Conservation (phyloP, 2,797 vertebrate species). For the Cuniculus paca region DNA sequence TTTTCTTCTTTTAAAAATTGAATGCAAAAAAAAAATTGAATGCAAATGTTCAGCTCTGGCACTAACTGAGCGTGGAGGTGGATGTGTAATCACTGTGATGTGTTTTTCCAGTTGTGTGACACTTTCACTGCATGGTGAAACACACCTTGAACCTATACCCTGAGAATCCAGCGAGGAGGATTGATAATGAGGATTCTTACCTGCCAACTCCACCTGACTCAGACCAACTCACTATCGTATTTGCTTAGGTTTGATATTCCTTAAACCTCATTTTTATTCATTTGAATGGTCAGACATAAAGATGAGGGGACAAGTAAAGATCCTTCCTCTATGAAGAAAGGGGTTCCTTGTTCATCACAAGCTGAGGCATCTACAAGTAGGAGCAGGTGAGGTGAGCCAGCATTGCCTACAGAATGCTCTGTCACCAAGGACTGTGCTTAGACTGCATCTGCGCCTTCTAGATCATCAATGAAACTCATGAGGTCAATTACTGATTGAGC, state of each 20-base stretch:
- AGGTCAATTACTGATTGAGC: neutral
- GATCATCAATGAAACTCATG: neutral
- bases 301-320: neutral
- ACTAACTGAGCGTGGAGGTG: neutral
- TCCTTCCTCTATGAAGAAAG: neutral
- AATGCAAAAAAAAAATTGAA: conserved; percentile 30
- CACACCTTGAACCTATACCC: neutral
- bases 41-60: conserved; percentile 19
- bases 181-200: neutral
- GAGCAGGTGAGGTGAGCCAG: neutral
- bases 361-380: neutral
- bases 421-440: neutral
- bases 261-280: conserved; percentile 8
- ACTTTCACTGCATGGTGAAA: neutral
- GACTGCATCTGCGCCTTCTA: too few relatives aligned
- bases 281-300: conserved; percentile 6
- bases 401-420: too few relatives aligned
- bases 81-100: neutral
- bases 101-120: neutral
- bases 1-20: neutral
- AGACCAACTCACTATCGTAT: neutral
- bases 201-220: neutral
- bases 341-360: neutral
- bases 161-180: neutral
- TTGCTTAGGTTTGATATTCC: conserved; percentile 50